Evolutionary conservation across 2,113 vertebrate genomes (phyloP), one percentile per base, ranked within the genome.

Genomic region (Panthera uncia): DNA sequence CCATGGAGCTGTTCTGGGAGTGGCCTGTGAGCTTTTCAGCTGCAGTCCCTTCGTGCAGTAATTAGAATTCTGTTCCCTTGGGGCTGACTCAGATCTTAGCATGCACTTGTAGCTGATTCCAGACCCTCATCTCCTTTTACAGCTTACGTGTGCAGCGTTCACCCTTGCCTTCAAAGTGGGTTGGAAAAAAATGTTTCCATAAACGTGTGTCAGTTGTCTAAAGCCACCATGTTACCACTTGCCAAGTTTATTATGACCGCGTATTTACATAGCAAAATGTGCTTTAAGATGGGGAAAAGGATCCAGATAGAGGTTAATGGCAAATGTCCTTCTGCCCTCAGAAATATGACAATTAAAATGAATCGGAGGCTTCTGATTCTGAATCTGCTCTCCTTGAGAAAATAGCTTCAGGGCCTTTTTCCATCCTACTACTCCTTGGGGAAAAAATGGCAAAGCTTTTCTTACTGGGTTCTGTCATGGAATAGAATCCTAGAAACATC

Each of bases 311-410:
- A 97, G 57, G 90, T 66, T 85, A 27, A n/a, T 82, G n/a, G 52
- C 41, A 91, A 82, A 96, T 89, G 73, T 79, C 33, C 96, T 97
- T 97, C 90, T 91, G 71, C 89, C 92, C 29, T 50, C 78, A 89
- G 96, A 92, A 19, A 78, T 66, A 85, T 41, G 31, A 63, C 78
- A 95, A 78, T 38, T 27, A 79, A 48, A 45, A 92, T 95, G 55
- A 89, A 92, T 93, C 82, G 91, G 84, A 96, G 95, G 27, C 23
- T 84, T 95, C 97, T 86, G 80, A 74, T 92, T 94, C 84, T 95
- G 78, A 92, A 92, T 89, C n/a, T 74, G 41, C 48, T 97, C 10
- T 74, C 66, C 79, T 96, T 78, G 80, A 73, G 76, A 91, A 96
- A 95, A 74, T 45, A 36, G 23, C 23, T 48, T 50, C 48, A 2